phyloP scores from a whole-genome alignment of 1,140 invertebrate genomes.

The Solenopsis fugax region DNA sequence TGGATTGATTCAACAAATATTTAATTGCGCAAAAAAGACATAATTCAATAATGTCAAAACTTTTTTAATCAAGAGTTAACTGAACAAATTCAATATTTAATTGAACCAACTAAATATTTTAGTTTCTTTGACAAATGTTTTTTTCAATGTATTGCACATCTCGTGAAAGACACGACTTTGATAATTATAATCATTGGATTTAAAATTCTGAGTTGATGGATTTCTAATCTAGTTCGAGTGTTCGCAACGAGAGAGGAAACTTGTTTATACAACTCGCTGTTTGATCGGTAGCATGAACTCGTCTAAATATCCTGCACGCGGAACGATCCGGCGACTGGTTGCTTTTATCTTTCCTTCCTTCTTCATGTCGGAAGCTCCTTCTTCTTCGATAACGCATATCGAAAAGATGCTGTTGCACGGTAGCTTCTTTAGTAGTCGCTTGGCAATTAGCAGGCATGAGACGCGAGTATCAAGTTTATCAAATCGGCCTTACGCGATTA shows the following conservation, averaged over 20 bases:
- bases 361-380: neutral
- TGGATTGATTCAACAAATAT: too few relatives aligned
- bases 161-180: neutral
- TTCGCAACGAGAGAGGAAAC: neutral
- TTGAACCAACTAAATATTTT: too few relatives aligned
- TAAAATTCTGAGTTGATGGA: neutral
- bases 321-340: neutral
- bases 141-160: too few relatives aligned
- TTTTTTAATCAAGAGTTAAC: too few relatives aligned
- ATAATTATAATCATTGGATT: conserved; percentile 37
- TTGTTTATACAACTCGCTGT: conserved; percentile 1
- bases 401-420: conserved; percentile 2
- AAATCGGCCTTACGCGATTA: neutral
- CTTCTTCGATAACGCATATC: neutral
- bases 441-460: conserved; percentile 19
- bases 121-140: too few relatives aligned
- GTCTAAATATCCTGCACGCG: neutral
- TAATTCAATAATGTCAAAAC: too few relatives aligned
- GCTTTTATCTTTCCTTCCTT: neutral
- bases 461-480: conserved; percentile 34
- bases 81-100: too few relatives aligned
- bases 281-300: neutral
- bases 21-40: too few relatives aligned
- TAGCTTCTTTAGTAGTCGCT: neutral
- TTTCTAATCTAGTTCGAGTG: neutral